These are phyloP conservation scores for Campoletis raptor DNA, from an alignment of 2,888 invertebrate genomes.

Conservation along the genomic window DNA sequence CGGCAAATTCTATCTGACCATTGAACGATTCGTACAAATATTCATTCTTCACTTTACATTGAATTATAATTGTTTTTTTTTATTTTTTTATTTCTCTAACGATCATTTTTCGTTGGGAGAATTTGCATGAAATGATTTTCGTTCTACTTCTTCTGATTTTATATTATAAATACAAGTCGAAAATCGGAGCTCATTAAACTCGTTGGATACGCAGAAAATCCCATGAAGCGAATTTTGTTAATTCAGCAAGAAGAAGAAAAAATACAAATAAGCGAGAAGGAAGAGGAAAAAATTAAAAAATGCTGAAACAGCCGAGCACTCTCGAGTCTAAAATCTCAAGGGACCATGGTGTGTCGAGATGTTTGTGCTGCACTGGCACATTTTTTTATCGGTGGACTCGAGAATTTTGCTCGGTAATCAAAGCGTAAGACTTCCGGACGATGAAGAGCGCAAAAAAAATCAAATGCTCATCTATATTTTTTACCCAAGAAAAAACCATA, in stretches of 20 bases:
- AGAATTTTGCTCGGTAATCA: constrained; percentile 58
- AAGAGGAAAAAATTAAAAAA: constrained; percentile 55
- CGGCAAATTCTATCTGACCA: constrained; percentile 32
- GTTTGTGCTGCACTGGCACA: constrained; percentile 59
- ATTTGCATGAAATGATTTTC: neutral
- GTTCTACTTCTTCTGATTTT: neutral
- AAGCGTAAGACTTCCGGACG: constrained; percentile 21
- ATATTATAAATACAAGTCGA: neutral
- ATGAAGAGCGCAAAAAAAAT: neutral
- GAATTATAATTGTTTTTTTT: constrained; percentile 16
- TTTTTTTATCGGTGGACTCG: constrained; percentile 63
- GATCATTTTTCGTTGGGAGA: neutral
- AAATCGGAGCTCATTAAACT: neutral
- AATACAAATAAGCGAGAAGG: neutral
- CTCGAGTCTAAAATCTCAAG: constrained; percentile 60
- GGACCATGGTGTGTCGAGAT: constrained; percentile 21
- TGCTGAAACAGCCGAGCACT: constrained; percentile 64
- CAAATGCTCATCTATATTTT: constrained; percentile 5
- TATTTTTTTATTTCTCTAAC: constrained; percentile 9
- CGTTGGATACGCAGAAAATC: neutral
- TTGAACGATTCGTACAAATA: constrained; percentile 22
- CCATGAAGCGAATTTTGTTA: neutral
- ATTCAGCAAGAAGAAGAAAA: neutral
- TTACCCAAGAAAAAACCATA: neutral
- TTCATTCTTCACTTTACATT: neutral